Conservation (phyloP, 2,888 invertebrate species). For the Quadroppia sp. region DNA sequence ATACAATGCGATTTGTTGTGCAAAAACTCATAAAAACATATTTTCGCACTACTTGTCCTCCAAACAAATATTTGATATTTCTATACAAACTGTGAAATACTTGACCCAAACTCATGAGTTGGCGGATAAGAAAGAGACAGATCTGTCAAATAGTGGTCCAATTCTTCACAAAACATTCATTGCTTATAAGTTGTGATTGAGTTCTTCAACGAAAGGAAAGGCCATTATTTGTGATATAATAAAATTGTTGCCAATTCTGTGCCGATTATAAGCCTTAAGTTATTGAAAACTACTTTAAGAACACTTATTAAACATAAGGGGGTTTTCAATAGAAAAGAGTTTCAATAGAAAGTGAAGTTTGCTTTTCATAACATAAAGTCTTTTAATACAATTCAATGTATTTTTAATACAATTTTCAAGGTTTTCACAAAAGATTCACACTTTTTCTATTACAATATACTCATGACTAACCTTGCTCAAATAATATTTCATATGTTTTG, state of each 20-base stretch:
- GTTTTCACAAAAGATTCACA: too few species aligned
- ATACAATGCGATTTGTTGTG: slow-evolving; percentile 25
- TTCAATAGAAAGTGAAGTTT: too few species aligned
- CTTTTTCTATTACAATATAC: too few species aligned
- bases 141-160: slow-evolving; percentile 7
- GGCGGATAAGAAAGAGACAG: slow-evolving; percentile 32
- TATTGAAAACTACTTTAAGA: neutral
- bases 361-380: too few species aligned
- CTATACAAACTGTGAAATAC: neutral
- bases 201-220: slow-evolving; percentile 33
- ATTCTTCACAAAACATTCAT: slow-evolving; percentile 15
- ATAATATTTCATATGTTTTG: too few species aligned
- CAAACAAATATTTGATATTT: slow-evolving; percentile 30
- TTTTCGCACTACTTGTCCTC: slow-evolving; percentile 1
- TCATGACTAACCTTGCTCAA: too few species aligned
- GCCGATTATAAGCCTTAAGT: neutral
- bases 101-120: slow-evolving; percentile 28
- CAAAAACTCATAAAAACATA: slow-evolving; percentile 34
- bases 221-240: neutral
- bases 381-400: too few species aligned
- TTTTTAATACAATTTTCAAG: too few species aligned
- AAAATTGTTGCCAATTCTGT: neutral
- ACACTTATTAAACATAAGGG: too few species aligned
- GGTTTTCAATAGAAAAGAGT: too few species aligned
- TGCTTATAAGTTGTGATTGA: slow-evolving; percentile 4